phyloP scores from a whole-genome alignment of 2,888 invertebrate genomes.

The Coleophora flavipennella region DNA sequence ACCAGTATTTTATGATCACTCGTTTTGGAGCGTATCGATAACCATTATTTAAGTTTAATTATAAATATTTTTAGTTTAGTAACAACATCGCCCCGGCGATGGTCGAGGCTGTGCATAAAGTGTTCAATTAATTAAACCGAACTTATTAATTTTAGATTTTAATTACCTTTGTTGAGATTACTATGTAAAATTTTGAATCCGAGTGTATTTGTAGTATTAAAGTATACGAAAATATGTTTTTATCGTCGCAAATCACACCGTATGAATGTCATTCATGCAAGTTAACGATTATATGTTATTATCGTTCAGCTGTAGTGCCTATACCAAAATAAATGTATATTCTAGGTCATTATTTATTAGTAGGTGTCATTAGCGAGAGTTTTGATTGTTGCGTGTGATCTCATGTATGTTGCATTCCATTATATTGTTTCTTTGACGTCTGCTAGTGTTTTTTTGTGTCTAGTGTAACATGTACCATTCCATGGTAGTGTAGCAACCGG shows the following conservation, averaged over 20 bases:
- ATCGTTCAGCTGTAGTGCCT: too few species aligned
- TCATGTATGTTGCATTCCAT: constrained; percentile 49
- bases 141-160: constrained; percentile 39
- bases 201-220: constrained; percentile 58
- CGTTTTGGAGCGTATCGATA: constrained; percentile 70
- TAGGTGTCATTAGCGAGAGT: constrained; percentile 44
- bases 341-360: constrained; percentile 68
- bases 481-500: constrained; percentile 50
- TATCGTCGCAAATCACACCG: constrained; percentile 39
- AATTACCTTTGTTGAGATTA: constrained; percentile 67
- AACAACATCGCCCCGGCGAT: constrained; percentile 52
- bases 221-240: constrained; percentile 28
- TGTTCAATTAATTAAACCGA: constrained; percentile 63
- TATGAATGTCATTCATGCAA: constrained; percentile 29
- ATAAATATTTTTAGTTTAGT: constrained; percentile 34
- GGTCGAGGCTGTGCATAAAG: constrained; percentile 70
- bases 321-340: constrained; percentile 63
- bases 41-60: constrained; percentile 54
- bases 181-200: constrained; percentile 28
- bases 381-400: constrained; percentile 60
- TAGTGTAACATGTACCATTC: constrained; percentile 48
- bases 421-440: constrained; percentile 33
- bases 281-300: constrained; percentile 29
- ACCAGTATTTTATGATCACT: constrained; percentile 70
- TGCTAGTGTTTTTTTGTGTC: constrained; percentile 48